Percentiles rank a stretch among this genome's conserved stretches.
phyloP scores from a whole-genome alignment of 2,797 vertebrate genomes.

The Eulemur albifrons region DNA sequence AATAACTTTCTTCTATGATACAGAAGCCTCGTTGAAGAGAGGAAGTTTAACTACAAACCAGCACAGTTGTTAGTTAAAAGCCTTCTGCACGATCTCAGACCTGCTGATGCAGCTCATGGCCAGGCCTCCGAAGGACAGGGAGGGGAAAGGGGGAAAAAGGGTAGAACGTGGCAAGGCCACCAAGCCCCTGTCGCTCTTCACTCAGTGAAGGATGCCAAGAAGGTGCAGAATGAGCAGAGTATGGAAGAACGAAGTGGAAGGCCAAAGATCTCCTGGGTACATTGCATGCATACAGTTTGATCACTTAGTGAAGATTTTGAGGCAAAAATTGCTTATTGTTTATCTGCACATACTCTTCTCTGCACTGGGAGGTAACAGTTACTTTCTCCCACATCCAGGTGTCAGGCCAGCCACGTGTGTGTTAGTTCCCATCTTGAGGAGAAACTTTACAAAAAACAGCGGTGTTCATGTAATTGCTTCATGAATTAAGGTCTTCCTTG shows the following conservation, averaged over 20 bases:
- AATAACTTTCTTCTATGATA: not conserved
- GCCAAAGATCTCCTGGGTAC: not conserved
- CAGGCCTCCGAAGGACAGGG: fast-evolving
- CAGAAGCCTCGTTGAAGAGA: not conserved
- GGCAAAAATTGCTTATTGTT: not conserved
- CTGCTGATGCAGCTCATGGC: not conserved
- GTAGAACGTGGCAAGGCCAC: not conserved
- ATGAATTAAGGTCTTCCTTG: not conserved
- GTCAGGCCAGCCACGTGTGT: not conserved
- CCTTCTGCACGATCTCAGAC: not conserved
- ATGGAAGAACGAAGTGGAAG: not conserved
- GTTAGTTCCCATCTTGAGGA: not conserved
- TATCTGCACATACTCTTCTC: not conserved
- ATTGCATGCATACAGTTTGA: not conserved
- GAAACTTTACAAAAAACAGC: not conserved
- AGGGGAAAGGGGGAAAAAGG: too few relatives aligned
- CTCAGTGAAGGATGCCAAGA: not conserved
- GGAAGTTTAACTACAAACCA: not conserved
- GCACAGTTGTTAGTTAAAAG: not conserved
- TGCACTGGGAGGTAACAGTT: not conserved
- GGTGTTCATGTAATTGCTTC: not conserved
- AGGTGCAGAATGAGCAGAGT: not conserved
- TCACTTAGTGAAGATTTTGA: not conserved
- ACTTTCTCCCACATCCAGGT: not conserved
- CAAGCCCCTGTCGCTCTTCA: not conserved